Conservation (phyloP, 2,888 invertebrate species). For the Tetramorium bicarinatum region DNA sequence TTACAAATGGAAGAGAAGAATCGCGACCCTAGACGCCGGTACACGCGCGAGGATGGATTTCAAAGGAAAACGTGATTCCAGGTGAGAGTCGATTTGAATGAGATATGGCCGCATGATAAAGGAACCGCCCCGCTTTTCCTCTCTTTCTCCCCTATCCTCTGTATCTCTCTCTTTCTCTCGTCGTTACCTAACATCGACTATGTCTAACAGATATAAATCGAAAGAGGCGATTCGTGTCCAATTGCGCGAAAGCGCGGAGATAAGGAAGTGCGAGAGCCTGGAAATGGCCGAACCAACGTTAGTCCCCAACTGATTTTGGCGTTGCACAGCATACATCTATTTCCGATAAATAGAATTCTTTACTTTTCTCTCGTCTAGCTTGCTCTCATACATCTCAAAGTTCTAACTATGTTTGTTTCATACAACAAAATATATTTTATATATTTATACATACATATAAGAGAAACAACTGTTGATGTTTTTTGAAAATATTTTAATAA, state of each 20-base stretch:
- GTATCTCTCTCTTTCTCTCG: not conserved
- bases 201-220: conserved; percentile 49
- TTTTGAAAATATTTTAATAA: too few relatives aligned
- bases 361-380: not conserved
- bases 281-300: conserved; percentile 54
- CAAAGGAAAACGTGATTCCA: conserved; percentile 40
- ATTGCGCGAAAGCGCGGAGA: conserved; percentile 54
- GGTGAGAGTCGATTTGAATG: conserved; percentile 57
- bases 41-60: conserved; percentile 30
- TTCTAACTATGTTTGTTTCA: conserved; percentile 8
- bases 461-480: too few relatives aligned
- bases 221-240: conserved; percentile 54
- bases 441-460: not conserved
- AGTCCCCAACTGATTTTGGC: conserved; percentile 27
- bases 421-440: not conserved
- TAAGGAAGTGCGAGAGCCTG: conserved; percentile 50
- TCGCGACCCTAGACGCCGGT: conserved; percentile 24
- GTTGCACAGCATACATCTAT: conserved; percentile 6
- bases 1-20: conserved; percentile 52
- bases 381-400: not conserved
- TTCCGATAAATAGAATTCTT: conserved; percentile 23
- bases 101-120: conserved; percentile 42
- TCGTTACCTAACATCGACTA: conserved; percentile 24
- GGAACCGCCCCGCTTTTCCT: not conserved
- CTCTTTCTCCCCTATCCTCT: not conserved